Evolutionary conservation across 2,113 vertebrate genomes (phyloP).

Genomic region (Pongo pygmaeus): DNA sequence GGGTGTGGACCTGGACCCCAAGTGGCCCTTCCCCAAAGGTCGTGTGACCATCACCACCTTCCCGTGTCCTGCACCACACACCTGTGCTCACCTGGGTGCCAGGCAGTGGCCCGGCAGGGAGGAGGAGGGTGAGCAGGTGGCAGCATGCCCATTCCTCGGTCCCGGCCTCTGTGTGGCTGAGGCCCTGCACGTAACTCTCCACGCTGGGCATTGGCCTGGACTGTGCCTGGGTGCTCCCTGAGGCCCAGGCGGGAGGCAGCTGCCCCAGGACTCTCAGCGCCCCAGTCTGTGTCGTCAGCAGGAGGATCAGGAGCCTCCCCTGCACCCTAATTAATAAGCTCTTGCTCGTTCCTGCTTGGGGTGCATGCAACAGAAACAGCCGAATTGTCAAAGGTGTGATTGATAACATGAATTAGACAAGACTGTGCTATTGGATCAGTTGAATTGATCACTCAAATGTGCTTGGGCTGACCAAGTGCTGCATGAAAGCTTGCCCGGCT

Average conservation of each 20-base stretch:
- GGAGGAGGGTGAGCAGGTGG: background rate
- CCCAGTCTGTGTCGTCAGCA: background rate
- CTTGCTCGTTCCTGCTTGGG: background rate
- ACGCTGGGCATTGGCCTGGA: background rate
- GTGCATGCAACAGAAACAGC: too few species aligned
- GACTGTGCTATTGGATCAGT: background rate
- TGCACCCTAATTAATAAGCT: background rate
- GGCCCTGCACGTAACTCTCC: background rate
- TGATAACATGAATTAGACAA: background rate
- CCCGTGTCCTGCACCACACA: accelerated
- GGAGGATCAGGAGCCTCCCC: background rate
- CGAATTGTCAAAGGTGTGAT: too few species aligned
- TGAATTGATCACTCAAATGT: background rate
- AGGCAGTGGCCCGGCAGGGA: background rate
- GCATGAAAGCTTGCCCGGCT: background rate
- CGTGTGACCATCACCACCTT: background rate
- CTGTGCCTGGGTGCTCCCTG: background rate
- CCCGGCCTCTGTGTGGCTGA: background rate
- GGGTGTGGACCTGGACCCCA: background rate
- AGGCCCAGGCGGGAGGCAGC: background rate
- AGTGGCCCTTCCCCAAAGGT: background rate
- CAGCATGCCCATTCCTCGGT: too few species aligned
- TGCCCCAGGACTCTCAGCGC: background rate
- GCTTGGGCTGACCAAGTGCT: background rate
- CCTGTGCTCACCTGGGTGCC: background rate